Conservation (phyloP, 2,113 vertebrate species). For the Xenopus laevis region DNA sequence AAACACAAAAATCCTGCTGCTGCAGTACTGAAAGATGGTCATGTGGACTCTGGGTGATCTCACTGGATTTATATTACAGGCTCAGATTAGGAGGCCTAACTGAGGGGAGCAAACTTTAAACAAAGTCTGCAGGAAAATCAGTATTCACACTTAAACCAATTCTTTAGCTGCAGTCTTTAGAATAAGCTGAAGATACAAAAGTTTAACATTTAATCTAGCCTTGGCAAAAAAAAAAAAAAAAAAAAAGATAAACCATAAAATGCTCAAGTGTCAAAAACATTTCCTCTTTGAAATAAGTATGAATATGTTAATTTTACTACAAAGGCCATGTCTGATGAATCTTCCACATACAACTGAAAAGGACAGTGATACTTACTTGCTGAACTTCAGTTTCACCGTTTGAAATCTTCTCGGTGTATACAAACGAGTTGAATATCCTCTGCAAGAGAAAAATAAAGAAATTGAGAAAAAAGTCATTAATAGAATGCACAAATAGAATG, state of each 20-base stretch:
- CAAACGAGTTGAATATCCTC: slow-evolving; percentile 97
- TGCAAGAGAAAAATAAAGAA: slow-evolving; percentile 61
- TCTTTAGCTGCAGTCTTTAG: no score
- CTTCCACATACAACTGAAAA: no score
- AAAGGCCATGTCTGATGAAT: no score
- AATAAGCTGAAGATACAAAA: no score
- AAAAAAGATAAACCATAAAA: no score
- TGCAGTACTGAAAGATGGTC: background rate
- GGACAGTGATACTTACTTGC: slow-evolving; percentile 76
- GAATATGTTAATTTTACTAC: no score
- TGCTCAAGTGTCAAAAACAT: no score
- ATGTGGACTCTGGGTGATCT: background rate
- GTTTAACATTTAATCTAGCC: no score
- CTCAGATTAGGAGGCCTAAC: slow-evolving; percentile 18
- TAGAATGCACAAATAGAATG: no score
- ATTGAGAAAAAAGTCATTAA: background rate
- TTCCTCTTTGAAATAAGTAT: no score
- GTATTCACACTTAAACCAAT: no score
- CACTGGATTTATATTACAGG: slow-evolving; percentile 17
- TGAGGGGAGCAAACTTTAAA: slow-evolving; percentile 9
- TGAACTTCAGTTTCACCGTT: slow-evolving; percentile 97
- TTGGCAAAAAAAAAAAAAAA: no score
- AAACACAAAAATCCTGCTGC: slow-evolving; percentile 1
- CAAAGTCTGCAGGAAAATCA: background rate
- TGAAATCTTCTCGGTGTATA: slow-evolving; percentile 94